Evolutionary conservation across 2,113 vertebrate species (phyloP).

Genomic region (Chamaea fasciata): DNA sequence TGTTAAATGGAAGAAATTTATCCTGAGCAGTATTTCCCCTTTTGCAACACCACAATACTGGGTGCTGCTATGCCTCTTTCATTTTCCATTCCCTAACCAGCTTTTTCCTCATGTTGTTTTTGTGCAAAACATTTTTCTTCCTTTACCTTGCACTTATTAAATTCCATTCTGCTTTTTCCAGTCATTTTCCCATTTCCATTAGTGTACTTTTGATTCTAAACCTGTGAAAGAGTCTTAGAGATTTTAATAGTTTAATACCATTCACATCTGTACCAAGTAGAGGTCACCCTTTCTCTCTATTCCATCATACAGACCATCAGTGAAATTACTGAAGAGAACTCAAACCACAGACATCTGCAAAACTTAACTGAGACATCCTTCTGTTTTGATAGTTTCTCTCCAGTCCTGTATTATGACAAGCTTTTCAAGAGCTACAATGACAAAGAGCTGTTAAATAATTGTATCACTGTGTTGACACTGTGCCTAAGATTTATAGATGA

Average conservation of each 20-base stretch:
- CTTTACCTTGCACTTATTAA: neutral
- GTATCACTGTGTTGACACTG: neutral
- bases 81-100: neutral
- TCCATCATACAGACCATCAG: neutral
- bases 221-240: neutral
- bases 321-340: neutral
- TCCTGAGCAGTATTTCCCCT: neutral
- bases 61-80: neutral
- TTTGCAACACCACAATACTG: neutral
- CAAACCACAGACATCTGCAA: neutral
- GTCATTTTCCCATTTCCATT: neutral
- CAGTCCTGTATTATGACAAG: neutral
- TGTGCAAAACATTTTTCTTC: neutral
- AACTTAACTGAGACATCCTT: neutral
- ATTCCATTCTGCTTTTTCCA: neutral
- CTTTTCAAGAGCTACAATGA: neutral
- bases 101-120: neutral
- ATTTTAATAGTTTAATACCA: neutral
- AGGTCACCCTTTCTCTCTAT: neutral
- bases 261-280: neutral
- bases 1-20: neutral
- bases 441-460: neutral
- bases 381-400: neutral
- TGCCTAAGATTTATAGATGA: neutral
- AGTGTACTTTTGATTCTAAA: neutral